Conservation (phyloP, 2,797 vertebrate species). For the Hippoglossus hippoglossus region DNA sequence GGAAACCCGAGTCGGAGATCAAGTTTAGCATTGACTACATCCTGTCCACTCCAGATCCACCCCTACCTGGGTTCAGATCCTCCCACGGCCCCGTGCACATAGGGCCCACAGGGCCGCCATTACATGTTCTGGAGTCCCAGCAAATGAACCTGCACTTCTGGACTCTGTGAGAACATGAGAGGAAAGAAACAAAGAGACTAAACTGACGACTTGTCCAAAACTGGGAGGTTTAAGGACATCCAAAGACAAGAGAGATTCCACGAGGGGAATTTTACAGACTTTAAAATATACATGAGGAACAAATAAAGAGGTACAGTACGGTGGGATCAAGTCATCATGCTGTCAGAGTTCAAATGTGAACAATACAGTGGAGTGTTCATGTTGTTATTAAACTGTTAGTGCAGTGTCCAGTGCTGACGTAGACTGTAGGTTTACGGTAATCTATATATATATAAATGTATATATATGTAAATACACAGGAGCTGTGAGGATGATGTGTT, state of each 20-base stretch:
- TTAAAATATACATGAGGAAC: constrained; percentile 40
- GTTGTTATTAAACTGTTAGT: constrained; percentile 51
- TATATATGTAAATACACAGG: constrained; percentile 33
- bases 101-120: constrained; percentile 75
- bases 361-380: constrained; percentile 26
- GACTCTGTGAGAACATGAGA: constrained; percentile 86
- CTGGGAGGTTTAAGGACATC: constrained; percentile 46
- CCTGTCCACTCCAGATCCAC: constrained; percentile 92
- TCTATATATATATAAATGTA: constrained; percentile 42
- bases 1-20: constrained; percentile 90
- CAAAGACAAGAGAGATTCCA: constrained; percentile 30
- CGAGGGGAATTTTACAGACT: constrained; percentile 36
- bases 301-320: constrained; percentile 47
- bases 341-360: constrained; percentile 38
- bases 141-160: constrained; percentile 90
- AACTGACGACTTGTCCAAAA: constrained; percentile 24
- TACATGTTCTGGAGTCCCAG: constrained; percentile 85
- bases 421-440: constrained; percentile 59
- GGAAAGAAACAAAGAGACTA: constrained; percentile 4
- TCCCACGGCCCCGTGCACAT: constrained; percentile 69
- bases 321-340: constrained; percentile 13
- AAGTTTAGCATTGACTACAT: constrained; percentile 99
- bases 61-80: constrained; percentile 81
- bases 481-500: constrained; percentile 24
- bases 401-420: constrained; percentile 57